Base-by-base conservation (phyloP, 2,113 vertebrate genomes). In the Takifugu bimaculatus region DNA sequence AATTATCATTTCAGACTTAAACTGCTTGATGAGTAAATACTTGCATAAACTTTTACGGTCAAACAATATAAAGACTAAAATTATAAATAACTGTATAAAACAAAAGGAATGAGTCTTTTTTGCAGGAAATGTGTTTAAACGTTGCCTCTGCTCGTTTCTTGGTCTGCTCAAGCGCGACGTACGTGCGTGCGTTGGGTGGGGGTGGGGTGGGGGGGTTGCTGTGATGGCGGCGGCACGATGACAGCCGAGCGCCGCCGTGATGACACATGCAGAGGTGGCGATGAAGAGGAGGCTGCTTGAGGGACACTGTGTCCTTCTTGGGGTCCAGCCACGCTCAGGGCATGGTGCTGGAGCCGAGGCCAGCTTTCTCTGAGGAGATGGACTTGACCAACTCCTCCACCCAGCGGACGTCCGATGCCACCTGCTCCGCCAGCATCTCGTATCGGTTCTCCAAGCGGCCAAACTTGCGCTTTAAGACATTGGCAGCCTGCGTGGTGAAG, bases 321-420 rank as follows among this genome's bases (percentile, higher is more conserved):
- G 53, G 7, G 43, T 20, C 20, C 20, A 20, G 20, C 13, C 2
- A 7, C 0, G 35, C 53, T 90, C 70, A 95, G 60, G 93, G 91
- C 72, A 92, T 90, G 77, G 92, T 83, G 35, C 91, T 63, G 1
- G 63, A 88, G 1, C 85, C 75, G 60, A 90, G 91, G 43, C 77
- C 42, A 1, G 58, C 87, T 73, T 87, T 93, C 79, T 96, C 95
- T 6, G 75, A 64, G 43, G 93, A 88, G 10, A 97, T 84, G 15
- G 93, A 93, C 14, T 90, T 90, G 35, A 99, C 92, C 81, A 99
- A 88, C 81, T 99, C 96, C 83, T 98, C 94, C 69, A 97, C 95
- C 2, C 96, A 99, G 84, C 88, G 94, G 82, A 98, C 89, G 79
- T 99, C 96, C 0, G 92, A 93, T 0, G 92, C 94, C 88, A 98